Base-by-base conservation (phyloP, 2,888 invertebrate genomes). In the Caprella mutica region DNA sequence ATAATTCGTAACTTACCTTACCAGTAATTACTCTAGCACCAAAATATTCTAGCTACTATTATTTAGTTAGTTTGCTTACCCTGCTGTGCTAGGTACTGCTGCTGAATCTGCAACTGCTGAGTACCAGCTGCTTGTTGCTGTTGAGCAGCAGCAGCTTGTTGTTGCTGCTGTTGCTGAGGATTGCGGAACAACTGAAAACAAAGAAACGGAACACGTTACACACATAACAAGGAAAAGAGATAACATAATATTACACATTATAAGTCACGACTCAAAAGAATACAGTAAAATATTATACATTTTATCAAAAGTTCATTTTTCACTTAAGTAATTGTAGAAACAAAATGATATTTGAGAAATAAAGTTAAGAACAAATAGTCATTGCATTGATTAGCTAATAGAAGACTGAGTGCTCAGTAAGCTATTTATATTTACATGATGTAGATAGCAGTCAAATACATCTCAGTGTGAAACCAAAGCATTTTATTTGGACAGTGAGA, bases 41-140 rank as follows among this genome's bases (percentile, higher is more conserved):
- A n/a, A n/a, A n/a, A n/a, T n/a, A n/a, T n/a, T n/a, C n/a, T n/a
- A n/a, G n/a, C n/a, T n/a, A n/a, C n/a, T n/a, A n/a, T n/a, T n/a
- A n/a, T n/a, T n/a, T n/a, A n/a, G n/a, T n/a, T n/a, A n/a, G n/a
- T n/a, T n/a, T n/a, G n/a, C 71, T 67, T 66, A 71, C 82, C 81
- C 55, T 80, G 74, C 73, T 82, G 76, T 69, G 81, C 80, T 61
- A 81, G 73, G 70, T 86, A 86, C 71, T 89, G 87, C 72, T 87
- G 87, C 69, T 86, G 82, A 72, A 72, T 80, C 75, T 72, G 86
- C 24, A 63, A 51, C 54, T 59, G 63, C 39, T 63, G 62, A 30
- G 59, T 38, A 52, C 55, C 40, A 42, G 61, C 57, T 8, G 58
- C 56, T 23, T 52, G 55, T 48, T 57, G 56, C 33, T 51, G 56